phyloP scores from a whole-genome alignment of 1,140 invertebrate genomes.

The Drosophila erecta region DNA sequence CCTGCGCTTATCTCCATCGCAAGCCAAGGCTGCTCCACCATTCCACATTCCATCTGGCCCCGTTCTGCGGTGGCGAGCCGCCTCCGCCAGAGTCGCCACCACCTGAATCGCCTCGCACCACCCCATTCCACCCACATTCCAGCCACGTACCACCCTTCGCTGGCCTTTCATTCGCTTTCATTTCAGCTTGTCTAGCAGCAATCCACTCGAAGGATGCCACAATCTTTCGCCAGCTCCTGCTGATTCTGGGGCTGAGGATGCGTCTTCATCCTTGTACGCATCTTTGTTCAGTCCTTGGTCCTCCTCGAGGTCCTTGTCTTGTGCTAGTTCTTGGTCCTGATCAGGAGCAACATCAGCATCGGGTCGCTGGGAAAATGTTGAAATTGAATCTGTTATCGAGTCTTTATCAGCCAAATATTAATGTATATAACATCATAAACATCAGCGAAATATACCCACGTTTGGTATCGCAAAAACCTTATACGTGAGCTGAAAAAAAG shows the following conservation, averaged over 20 bases:
- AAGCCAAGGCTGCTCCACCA: constrained; percentile 20
- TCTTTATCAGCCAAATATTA: background rate
- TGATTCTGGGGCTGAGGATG: constrained; percentile 9
- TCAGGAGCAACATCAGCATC: constrained; percentile 28
- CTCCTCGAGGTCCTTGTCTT: background rate
- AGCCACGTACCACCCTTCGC: background rate
- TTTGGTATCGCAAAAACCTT: too few relatives aligned
- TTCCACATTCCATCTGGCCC: background rate
- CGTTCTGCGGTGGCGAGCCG: background rate
- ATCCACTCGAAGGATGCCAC: constrained; percentile 75
- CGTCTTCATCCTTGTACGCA: constrained; percentile 22
- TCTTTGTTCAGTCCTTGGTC: constrained; percentile 20
- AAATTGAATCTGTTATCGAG: too few relatives aligned
- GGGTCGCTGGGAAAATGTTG: background rate
- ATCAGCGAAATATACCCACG: too few relatives aligned
- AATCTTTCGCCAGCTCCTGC: constrained; percentile 60
- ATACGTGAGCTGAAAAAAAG: too few relatives aligned
- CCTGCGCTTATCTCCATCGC: constrained; percentile 49
- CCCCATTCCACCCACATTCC: background rate
- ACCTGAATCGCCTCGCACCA: background rate
- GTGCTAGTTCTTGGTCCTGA: background rate
- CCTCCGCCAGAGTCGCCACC: background rate
- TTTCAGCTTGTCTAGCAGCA: constrained; percentile 67
- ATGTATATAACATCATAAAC: background rate
- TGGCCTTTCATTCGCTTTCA: constrained; percentile 58